These are phyloP conservation scores for Scomber japonicus DNA, from an alignment of 2,113 vertebrate species.

Conservation along the genomic window DNA sequence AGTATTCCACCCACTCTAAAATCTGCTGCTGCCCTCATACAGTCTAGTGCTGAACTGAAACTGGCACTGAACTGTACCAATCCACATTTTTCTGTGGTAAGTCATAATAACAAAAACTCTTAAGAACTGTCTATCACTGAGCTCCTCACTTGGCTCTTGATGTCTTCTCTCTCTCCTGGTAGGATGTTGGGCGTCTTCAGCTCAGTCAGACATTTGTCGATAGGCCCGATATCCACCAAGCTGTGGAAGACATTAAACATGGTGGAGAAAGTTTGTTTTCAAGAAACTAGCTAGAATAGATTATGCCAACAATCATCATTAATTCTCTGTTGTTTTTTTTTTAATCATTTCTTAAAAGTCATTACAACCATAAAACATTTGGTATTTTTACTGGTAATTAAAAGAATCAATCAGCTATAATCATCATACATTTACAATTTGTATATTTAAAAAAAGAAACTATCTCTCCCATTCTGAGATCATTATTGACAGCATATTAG, in stretches of 20 bases:
- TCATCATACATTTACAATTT: not conserved
- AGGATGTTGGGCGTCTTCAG: slow-evolving; percentile 81
- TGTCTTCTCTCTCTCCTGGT: slow-evolving; percentile 81
- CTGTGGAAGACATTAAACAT: slow-evolving; percentile 77
- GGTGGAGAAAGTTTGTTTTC: slow-evolving; percentile 4
- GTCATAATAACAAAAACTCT: slow-evolving; percentile 40
- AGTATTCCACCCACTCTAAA: slow-evolving; percentile 67
- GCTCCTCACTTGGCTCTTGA: slow-evolving; percentile 89
- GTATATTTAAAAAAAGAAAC: not conserved
- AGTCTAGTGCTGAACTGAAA: slow-evolving; percentile 37
- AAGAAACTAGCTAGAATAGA: slow-evolving; percentile 9
- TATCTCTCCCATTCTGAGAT: not conserved
- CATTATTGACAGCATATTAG: not conserved
- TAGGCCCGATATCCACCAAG: slow-evolving; percentile 80
- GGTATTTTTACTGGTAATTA: not conserved
- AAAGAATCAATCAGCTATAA: not conserved
- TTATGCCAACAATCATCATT: slow-evolving; percentile 7
- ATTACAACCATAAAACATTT: not conserved
- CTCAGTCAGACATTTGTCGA: slow-evolving; percentile 88
- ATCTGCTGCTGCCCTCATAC: slow-evolving; percentile 54
- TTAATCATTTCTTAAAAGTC: not conserved
- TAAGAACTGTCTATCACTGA: slow-evolving; percentile 31
- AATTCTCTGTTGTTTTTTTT: slow-evolving; percentile 4
- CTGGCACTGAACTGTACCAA: slow-evolving; percentile 19
- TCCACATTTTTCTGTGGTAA: slow-evolving; percentile 42